phyloP scores from a whole-genome alignment of 2,797 vertebrate species.

The Danio kyathit region DNA sequence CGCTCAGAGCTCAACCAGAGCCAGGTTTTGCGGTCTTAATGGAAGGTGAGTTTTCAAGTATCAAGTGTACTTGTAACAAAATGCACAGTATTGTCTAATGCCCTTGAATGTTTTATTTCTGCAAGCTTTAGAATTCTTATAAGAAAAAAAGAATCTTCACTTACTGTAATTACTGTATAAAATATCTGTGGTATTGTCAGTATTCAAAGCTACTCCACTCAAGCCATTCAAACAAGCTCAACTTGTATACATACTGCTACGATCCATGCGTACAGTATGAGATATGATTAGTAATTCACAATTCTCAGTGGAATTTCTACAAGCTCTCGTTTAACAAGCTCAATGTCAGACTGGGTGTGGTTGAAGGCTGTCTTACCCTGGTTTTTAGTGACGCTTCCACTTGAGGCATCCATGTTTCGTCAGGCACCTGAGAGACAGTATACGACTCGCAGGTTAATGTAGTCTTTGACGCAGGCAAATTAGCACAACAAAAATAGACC shows the following conservation, averaged over 20 bases:
- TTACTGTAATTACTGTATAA: not conserved
- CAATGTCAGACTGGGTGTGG: conserved; percentile 1
- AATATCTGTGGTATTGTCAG: not conserved
- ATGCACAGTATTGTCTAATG: not conserved
- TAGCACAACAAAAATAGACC: conserved; percentile 59
- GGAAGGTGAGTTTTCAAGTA: not conserved
- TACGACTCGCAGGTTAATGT: conserved; percentile 57
- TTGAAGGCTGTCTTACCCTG: conserved; percentile 3
- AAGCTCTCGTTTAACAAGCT: conserved; percentile 4
- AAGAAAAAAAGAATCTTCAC: not conserved
- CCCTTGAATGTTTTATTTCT: not conserved
- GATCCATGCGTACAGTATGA: not conserved
- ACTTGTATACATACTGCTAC: conserved; percentile 9
- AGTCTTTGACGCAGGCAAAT: conserved; percentile 56
- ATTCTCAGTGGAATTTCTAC: conserved; percentile 32
- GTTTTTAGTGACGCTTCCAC: conserved; percentile 5
- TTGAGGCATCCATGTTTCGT: not conserved
- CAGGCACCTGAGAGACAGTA: conserved; percentile 39
- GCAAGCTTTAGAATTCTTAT: not conserved
- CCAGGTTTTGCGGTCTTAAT: not conserved
- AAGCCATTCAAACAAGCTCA: conserved; percentile 9
- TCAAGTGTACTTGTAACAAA: not conserved
- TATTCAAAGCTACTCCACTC: conserved; percentile 8
- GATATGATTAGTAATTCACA: conserved; percentile 28
- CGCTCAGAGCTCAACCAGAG: not conserved